Evolutionary conservation across 92 coral and sea anemone species (phyloP).

Genomic region (Porites cylindrica): DNA sequence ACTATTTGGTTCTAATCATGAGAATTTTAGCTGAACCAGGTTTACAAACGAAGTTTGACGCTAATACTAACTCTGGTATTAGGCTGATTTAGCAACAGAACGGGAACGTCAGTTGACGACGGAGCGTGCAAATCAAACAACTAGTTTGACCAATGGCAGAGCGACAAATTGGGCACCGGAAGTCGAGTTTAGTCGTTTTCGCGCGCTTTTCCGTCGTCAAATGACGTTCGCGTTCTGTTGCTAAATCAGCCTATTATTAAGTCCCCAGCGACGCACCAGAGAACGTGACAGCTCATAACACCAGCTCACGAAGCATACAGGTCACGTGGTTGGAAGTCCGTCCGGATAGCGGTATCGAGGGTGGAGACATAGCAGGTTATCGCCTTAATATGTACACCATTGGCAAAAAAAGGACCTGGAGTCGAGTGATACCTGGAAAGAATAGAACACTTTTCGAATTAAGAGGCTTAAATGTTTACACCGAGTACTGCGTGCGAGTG

Average conservation of each 20-base stretch:
- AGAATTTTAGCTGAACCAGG: no score
- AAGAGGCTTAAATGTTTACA: conserved; percentile 59
- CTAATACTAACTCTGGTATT: no score
- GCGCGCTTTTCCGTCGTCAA: no score
- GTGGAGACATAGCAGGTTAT: conserved; percentile 28
- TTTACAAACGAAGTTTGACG: no score
- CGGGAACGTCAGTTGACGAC: no score
- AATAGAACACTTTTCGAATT: conserved; percentile 5
- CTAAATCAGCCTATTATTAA: neutral
- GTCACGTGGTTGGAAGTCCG: conserved; percentile 79
- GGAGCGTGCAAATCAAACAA: no score
- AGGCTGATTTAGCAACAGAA: no score
- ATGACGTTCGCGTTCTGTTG: no score
- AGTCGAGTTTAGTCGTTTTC: no score
- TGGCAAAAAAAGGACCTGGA: neutral
- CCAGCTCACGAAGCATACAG: conserved; percentile 75
- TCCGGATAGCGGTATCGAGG: conserved; percentile 57
- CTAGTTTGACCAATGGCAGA: no score
- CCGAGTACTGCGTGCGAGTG: conserved; percentile 74
- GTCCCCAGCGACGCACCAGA: conserved; percentile 76
- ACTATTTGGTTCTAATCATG: no score
- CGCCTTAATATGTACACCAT: conserved; percentile 59
- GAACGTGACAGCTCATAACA: conserved; percentile 45
- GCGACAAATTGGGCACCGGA: no score
- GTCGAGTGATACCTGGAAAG: conserved; percentile 15